A percentile compares a stretch with the other conserved stretches of the same genome.
These are phyloP conservation scores for Rhipidura dahli DNA, from an alignment of 2,113 vertebrate genomes.

Conservation along the genomic window DNA sequence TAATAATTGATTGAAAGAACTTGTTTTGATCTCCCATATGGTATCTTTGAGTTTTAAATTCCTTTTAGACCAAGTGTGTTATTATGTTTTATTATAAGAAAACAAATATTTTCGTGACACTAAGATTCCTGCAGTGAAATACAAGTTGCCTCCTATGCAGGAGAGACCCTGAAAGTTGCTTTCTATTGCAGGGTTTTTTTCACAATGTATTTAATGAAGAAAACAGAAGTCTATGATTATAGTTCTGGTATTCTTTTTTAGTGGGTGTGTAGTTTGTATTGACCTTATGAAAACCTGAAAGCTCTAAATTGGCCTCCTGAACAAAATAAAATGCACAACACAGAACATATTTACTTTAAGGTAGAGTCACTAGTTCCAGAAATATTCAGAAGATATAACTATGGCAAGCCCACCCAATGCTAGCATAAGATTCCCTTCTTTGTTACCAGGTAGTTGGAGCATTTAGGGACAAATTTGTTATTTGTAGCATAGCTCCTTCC, in stretches of 20 bases:
- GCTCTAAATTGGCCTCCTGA: not conserved
- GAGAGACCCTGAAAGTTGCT: not conserved
- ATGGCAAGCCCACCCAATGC: not conserved
- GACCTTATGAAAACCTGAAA: not conserved
- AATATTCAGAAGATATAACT: not conserved
- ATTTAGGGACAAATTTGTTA: not conserved
- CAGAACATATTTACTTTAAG: not conserved
- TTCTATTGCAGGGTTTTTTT: fast-evolving
- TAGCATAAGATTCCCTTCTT: not conserved
- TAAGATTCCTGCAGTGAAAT: not conserved
- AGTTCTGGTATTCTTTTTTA: not conserved
- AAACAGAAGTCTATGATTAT: not conserved
- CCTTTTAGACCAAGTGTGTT: not conserved
- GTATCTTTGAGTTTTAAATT: not conserved
- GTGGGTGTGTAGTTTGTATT: not conserved
- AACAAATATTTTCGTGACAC: not conserved
- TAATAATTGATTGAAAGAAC: not conserved
- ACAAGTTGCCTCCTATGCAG: not conserved
- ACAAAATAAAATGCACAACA: not conserved
- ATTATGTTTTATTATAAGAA: not conserved
- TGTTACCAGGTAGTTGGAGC: not conserved
- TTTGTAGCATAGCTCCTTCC: not conserved
- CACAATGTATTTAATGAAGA: not conserved
- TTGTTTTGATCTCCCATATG: not conserved
- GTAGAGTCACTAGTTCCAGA: not conserved